Conservation (phyloP, 2,113 vertebrate genomes). For the Argyrosomus japonicus region DNA sequence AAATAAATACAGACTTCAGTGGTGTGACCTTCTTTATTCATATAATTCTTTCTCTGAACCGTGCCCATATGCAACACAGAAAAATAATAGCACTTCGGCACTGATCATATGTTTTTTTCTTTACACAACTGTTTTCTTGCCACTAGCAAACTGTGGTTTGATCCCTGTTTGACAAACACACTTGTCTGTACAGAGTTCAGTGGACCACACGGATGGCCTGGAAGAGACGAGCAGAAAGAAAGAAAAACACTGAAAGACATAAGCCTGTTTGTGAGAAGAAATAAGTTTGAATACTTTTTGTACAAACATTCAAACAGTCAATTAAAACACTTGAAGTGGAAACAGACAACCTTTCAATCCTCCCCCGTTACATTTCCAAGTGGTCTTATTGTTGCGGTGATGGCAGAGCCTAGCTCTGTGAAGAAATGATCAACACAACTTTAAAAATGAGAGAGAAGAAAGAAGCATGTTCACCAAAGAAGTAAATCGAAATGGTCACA, state of each 20-base stretch:
- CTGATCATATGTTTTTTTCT: background rate
- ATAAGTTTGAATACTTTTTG: background rate
- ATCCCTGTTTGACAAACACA: slow-evolving; percentile 36
- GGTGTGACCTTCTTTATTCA: background rate
- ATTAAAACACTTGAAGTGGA: slow-evolving; percentile 16
- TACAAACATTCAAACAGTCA: slow-evolving; percentile 3
- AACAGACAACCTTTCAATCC: too few species aligned
- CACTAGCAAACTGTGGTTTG: slow-evolving; percentile 7
- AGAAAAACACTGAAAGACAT: background rate
- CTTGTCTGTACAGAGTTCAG: slow-evolving; percentile 16
- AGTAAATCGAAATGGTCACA: too few species aligned
- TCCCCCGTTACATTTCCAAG: too few species aligned
- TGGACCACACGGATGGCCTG: slow-evolving; percentile 16
- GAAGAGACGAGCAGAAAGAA: background rate
- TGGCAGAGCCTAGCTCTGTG: too few species aligned
- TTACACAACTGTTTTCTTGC: background rate
- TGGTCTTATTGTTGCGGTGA: too few species aligned
- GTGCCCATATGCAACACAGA: background rate
- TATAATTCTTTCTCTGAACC: background rate
- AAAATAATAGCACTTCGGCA: background rate
- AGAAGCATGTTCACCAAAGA: too few species aligned
- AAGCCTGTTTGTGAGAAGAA: background rate
- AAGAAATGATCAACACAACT: too few species aligned
- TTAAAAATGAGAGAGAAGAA: too few species aligned
- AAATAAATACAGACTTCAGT: background rate